Evolutionary conservation across 2,888 invertebrate species (phyloP).

Genomic region (Thecocarcelia acutangulata): DNA sequence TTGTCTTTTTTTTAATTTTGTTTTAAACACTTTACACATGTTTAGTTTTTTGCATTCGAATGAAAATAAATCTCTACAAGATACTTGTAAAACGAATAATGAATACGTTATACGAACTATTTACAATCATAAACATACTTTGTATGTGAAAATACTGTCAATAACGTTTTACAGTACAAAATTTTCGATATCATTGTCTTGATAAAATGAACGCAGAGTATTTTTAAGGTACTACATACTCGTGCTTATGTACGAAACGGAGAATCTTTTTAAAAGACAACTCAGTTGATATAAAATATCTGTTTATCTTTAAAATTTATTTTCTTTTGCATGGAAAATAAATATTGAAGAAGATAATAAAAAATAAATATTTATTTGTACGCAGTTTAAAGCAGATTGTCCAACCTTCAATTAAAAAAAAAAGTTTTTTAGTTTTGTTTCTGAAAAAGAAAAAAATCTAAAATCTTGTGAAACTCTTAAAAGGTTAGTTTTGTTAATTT

Average conservation of each 20-base stretch:
- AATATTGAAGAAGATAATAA: slow-evolving; percentile 43
- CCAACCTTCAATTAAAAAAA: slow-evolving; percentile 12
- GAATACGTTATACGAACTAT: slow-evolving; percentile 21
- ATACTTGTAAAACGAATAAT: slow-evolving; percentile 33
- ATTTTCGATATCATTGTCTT: slow-evolving; percentile 27
- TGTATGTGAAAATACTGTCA: slow-evolving; percentile 41
- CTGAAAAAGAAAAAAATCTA: not conserved
- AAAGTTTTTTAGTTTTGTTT: not conserved
- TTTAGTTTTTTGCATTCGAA: slow-evolving; percentile 19
- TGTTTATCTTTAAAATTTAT: slow-evolving; percentile 22
- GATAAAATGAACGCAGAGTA: slow-evolving; percentile 32
- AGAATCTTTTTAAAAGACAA: not conserved
- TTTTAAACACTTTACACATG: slow-evolving; percentile 33
- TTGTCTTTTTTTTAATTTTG: slow-evolving; percentile 13
- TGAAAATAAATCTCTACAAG: slow-evolving; percentile 47
- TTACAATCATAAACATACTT: slow-evolving; percentile 2
- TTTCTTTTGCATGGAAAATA: slow-evolving; percentile 11
- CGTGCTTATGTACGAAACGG: not conserved
- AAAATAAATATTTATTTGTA: slow-evolving; percentile 33
- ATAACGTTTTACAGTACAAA: slow-evolving; percentile 29
- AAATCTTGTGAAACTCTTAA: no score
- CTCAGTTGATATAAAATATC: slow-evolving; percentile 37
- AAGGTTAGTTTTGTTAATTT: no score
- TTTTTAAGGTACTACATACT: not conserved
- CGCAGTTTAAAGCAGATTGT: slow-evolving; percentile 4